phyloP scores from a whole-genome alignment of 2,888 invertebrate genomes.

The Thecocarcelia acutangulata region DNA sequence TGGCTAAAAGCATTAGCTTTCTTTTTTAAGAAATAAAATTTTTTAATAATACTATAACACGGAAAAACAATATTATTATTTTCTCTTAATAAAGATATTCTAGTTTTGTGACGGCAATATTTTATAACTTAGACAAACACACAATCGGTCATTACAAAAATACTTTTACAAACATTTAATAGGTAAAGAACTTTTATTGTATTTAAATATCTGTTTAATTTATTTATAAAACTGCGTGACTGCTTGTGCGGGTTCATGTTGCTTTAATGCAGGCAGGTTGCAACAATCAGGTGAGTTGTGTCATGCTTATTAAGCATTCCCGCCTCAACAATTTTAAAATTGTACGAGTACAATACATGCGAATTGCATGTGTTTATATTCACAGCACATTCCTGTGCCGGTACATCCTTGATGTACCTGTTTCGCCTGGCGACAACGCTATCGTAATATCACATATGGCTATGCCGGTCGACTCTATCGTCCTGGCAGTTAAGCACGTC shows the following conservation, averaged over 20 bases:
- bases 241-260: slow-evolving; percentile 38
- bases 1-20: too few relatives aligned
- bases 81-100: too few relatives aligned
- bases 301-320: slow-evolving; percentile 14
- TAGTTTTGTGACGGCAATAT: too few relatives aligned
- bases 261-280: too few relatives aligned
- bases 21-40: too few relatives aligned
- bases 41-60: too few relatives aligned
- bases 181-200: background rate
- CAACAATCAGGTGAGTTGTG: slow-evolving; percentile 15
- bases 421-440: background rate
- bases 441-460: background rate
- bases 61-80: too few relatives aligned
- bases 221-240: slow-evolving; percentile 63
- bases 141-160: too few relatives aligned
- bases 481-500: slow-evolving; percentile 33
- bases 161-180: too few relatives aligned
- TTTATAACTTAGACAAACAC: too few relatives aligned
- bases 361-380: slow-evolving; percentile 47
- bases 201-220: slow-evolving; percentile 25
- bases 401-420: background rate
- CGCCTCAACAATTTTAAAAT: background rate
- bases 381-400: slow-evolving; percentile 25
- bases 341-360: slow-evolving; percentile 10
- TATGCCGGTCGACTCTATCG: background rate